These are phyloP conservation scores for Salvator merianae DNA, from an alignment of 2,113 vertebrate species.

Conservation along the genomic window DNA sequence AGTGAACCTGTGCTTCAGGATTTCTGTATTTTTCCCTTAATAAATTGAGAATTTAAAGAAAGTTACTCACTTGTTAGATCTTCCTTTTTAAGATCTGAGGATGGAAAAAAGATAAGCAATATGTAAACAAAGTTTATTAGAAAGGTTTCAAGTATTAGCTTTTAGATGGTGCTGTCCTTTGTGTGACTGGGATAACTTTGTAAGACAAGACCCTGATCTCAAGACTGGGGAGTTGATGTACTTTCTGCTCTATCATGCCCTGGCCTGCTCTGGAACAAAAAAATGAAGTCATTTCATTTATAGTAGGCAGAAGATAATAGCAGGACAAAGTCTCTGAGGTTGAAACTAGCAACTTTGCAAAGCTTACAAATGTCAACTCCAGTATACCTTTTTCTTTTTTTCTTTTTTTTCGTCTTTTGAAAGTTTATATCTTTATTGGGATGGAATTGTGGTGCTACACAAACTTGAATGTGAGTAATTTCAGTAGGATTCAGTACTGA, in stretches of 20 bases:
- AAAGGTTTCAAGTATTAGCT: background rate
- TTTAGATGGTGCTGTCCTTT: constrained; percentile 8
- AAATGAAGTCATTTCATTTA: background rate
- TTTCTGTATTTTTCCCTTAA: too few relatives aligned
- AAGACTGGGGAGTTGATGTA: too few relatives aligned
- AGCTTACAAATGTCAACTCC: background rate
- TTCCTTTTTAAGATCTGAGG: constrained; percentile 88
- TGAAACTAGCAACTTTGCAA: background rate
- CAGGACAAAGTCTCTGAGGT: background rate
- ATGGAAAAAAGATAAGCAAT: constrained; percentile 60
- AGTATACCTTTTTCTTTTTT: background rate
- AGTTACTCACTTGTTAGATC: constrained; percentile 90
- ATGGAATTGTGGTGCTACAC: too few relatives aligned
- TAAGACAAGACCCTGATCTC: too few relatives aligned
- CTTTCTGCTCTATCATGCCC: too few relatives aligned
- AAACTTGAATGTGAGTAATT: too few relatives aligned
- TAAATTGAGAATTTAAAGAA: constrained; percentile 6
- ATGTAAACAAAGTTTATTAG: constrained; percentile 33
- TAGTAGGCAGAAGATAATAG: background rate
- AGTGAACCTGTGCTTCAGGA: too few relatives aligned
- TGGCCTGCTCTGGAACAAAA: background rate
- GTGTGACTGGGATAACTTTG: too few relatives aligned
- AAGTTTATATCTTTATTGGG: too few relatives aligned
- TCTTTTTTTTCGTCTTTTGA: too few relatives aligned
- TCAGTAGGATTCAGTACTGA: too few relatives aligned